Evolutionary conservation across 1,140 invertebrate species (phyloP).

Genomic region (Lamellibrachia luymesi): DNA sequence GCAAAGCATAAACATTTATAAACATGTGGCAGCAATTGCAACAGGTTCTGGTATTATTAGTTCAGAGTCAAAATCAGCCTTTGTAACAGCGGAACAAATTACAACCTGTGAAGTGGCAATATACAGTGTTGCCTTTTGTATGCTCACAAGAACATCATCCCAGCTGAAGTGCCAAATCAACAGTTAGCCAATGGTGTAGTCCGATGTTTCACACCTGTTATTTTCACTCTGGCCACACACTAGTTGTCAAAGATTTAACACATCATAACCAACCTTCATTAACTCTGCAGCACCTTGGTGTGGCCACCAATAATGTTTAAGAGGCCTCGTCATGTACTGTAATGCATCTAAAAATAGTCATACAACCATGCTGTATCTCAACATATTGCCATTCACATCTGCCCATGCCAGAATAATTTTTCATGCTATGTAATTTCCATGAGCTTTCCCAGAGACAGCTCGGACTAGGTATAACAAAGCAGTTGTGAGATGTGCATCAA

Average conservation of each 20-base stretch:
- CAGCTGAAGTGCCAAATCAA: not conserved
- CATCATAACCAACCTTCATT: not conserved
- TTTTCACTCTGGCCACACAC: not conserved
- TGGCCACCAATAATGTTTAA: not conserved
- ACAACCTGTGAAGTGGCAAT: not conserved
- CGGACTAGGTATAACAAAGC: not conserved
- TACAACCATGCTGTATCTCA: not conserved
- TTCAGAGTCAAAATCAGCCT: not conserved
- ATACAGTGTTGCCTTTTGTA: not conserved
- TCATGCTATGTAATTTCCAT: not conserved
- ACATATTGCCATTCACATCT: not conserved
- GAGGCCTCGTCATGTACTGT: not conserved
- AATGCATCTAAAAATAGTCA: not conserved
- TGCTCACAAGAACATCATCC: not conserved
- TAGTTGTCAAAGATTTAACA: not conserved
- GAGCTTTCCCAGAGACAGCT: not conserved
- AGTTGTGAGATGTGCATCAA: not conserved
- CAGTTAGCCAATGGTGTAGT: not conserved
- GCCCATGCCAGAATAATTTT: not conserved
- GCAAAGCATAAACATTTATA: not conserved
- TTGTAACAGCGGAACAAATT: not conserved
- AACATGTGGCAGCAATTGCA: not conserved
- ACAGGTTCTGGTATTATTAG: not conserved
- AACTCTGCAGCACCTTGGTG: not conserved
- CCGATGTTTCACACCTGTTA: too few relatives aligned